Evolutionary conservation across 1,140 invertebrate genomes (phyloP), one percentile per base, ranked within the genome.

Genomic region (Hirudo medicinalis): DNA sequence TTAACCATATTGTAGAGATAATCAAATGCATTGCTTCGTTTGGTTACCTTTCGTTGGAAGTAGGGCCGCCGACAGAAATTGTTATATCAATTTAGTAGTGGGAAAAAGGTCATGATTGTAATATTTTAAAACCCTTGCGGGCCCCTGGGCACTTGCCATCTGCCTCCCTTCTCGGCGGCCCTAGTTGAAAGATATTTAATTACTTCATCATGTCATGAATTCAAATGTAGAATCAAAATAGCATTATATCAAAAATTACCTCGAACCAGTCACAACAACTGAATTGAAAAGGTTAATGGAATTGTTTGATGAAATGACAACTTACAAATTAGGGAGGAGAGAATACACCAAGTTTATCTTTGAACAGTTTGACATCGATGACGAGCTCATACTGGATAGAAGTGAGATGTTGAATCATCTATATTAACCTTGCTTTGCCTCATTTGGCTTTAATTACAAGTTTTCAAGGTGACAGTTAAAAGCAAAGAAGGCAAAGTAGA

Each of bases 231-330:
- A n/a, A n/a, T n/a, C n/a, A n/a, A n/a, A n/a, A n/a, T n/a, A n/a
- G n/a, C n/a, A n/a, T n/a, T 22, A 63, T 25, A 36, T 3, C 6
- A n/a, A 63, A 32, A 63, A n/a, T 63, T 63, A 25, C 0, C 17
- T 63, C 1, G 11, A 63, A 4, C 57, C 57, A 63, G 57, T 63
- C 57, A 63, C 57, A 25, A 32, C 57, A 13, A 32, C 22, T 22
- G 57, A 63, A 63, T 22, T 63, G 22, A 63, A 63, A 63, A 63
- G 57, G 57, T 22, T 63, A n/a, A 63, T 63, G 57, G 57, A 63
- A 63, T 63, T 63, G 57, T 63, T 63, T 32, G 57, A 63, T 32
- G 57, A 63, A 32, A 63, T 63, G 57, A 63, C 57, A 63, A 63
- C 57, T 22, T 63, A 63, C 57, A 63, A 63, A 63, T 32, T 63